Base-by-base conservation (phyloP, 2,797 vertebrate species). In the Aldrovandia affinis region DNA sequence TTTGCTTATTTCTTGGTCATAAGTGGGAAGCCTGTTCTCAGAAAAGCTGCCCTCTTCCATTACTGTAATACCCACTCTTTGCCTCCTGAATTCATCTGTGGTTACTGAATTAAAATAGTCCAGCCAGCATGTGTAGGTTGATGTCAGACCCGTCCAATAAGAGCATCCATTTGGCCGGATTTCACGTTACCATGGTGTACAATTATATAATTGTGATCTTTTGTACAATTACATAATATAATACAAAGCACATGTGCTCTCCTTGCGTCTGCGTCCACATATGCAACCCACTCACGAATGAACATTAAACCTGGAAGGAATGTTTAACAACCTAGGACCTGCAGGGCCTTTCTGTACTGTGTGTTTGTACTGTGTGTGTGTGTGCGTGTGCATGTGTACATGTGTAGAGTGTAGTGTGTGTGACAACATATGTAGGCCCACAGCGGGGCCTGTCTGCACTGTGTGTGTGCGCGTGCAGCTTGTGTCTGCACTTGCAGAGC, bases 181-280 rank as follows among this genome's bases (percentile, higher is more conserved):
- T 25, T 54, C 44, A 18, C 42, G 22, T 52, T 77, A 70, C 57
- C 39, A 36, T 30, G 12, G 65, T 50, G 70, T 70, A 55, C n/a
- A 22, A 57, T 55, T n/a, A n/a, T n/a, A n/a, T n/a, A n/a, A n/a
- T 52, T 39, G 61, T 78, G 18, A 25, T 79, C 80, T 68, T 81
- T 65, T 59, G 63, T 78, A 68, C 61, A n/a, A 33, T 88, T 85
- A 85, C 83, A 61, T 84, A 85, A 86, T 55, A 36, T 65, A 75
- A 54, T 50, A 73, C 70, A 85, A 86, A 81, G 78, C 83, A 33
- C 80, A 84, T 28, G 33, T 10, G 22, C 50, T 4, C 52, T 77
- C 33, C 50, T 28, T 12, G n/a, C 22, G 18, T 55, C 83, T 81
- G 20, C 81, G 54, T 47, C 15, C 75, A 20, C 44, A 82, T 82